Evolutionary conservation across 2,888 invertebrate species (phyloP), one percentile per base, ranked within the genome.

Genomic region (Zaprionus bogoriensis): DNA sequence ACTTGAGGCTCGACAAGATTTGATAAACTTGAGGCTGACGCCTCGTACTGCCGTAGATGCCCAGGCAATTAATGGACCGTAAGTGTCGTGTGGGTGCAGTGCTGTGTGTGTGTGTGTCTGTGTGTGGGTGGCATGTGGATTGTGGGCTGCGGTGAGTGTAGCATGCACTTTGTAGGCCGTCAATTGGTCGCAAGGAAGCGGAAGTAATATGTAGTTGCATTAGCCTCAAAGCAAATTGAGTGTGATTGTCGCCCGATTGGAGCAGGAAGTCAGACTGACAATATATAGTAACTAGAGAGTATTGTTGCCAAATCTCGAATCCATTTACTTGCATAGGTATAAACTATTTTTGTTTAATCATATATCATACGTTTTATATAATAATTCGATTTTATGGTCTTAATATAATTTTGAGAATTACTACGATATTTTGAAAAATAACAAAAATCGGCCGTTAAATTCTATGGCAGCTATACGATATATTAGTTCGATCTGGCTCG

Each of bases 11-110:
- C 32, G 9, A 14, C 47, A 51, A 30, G 47, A 59, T 65, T 48
- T 60, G 66, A 69, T 69, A 45, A 59, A 58, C 66, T 54, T 58
- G 25, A 30, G 45, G 10, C 45, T 42, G 53, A 38, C 44, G 45
- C 17, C 9, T 5, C 32, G 1, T 19, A 12, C 12, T 2, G 17
- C 10, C 25, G 42, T 23, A 20, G 22, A 32, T 50, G 23, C 10
- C 5, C 32, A 17, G 38, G 38, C 38, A 48, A 48, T 48, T 39
- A 50, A 39, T 25, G 50, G 36, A 17, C 5, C 4, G 14, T 1
- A 14, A 7, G 7, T 1, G 14, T 1, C 14, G 14, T 6, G 32
- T 32, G 14, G 14, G 7, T 7, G 32, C 6, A 3, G 7, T 7
- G 2, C 2, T 2, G 14, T 2, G n/a, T 0, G 14, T 4, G n/a